Evolutionary conservation across 2,797 vertebrate species (phyloP).

Genomic region (Coilia nasus): DNA sequence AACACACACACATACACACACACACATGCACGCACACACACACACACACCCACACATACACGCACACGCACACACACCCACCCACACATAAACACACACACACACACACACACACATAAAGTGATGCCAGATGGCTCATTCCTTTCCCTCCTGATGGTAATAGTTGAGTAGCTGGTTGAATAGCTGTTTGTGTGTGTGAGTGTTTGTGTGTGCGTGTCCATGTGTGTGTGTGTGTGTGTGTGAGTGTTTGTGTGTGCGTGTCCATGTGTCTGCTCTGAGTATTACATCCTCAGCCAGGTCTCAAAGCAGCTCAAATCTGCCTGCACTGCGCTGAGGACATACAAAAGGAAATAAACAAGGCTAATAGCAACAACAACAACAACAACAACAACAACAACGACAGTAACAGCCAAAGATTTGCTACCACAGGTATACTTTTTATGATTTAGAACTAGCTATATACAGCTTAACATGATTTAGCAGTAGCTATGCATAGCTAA

Average conservation of each 20-base stretch:
- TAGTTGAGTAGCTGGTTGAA: neutral
- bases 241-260: neutral
- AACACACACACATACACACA: neutral
- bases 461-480: too few species aligned
- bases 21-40: neutral
- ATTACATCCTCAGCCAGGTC: neutral
- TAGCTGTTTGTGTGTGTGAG: neutral
- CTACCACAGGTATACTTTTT: neutral
- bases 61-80: neutral
- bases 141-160: conserved; percentile 4
- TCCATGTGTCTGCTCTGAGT: neutral
- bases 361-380: neutral
- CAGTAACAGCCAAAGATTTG: neutral
- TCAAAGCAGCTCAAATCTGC: neutral
- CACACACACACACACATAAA: neutral
- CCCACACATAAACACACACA: too few species aligned
- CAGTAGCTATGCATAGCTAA: too few species aligned
- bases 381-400: neutral
- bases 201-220: neutral
- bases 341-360: neutral
- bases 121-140: conserved; percentile 6
- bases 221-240: conserved; percentile 5
- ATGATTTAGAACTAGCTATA: neutral
- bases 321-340: neutral
- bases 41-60: neutral